These are phyloP conservation scores for Oncorhynchus mykiss DNA, from an alignment of 2,113 vertebrate genomes.

Conservation along the genomic window DNA sequence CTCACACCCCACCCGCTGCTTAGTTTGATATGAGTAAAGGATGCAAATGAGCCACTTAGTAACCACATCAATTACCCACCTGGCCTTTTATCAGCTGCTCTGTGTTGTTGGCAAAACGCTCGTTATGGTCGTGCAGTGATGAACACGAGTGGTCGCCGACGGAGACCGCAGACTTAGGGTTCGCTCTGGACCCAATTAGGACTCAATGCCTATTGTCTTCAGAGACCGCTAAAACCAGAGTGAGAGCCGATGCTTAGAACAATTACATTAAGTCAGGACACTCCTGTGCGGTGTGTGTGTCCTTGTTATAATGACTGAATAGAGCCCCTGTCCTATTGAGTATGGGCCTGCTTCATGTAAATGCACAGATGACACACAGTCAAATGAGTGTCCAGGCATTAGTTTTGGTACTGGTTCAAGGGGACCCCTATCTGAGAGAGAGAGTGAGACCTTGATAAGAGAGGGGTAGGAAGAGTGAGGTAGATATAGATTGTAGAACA, in stretches of 20 bases:
- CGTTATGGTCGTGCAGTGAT: slow-evolving; percentile 88
- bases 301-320: slow-evolving; percentile 2
- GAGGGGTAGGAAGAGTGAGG: slow-evolving; percentile 16
- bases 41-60: slow-evolving; percentile 98
- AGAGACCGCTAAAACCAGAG: slow-evolving; percentile 72
- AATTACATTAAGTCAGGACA: slow-evolving; percentile 74
- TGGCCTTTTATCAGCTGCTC: slow-evolving; percentile 91
- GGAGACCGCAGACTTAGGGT: slow-evolving; percentile 78
- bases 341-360: not conserved
- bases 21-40: slow-evolving; percentile 84
- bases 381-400: slow-evolving; percentile 5
- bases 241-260: slow-evolving; percentile 75
- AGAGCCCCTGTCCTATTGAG: not conserved
- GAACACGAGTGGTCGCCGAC: slow-evolving; percentile 80
- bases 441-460: slow-evolving; percentile 20
- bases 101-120: slow-evolving; percentile 93
- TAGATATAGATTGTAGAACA: slow-evolving; percentile 40
- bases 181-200: slow-evolving; percentile 97
- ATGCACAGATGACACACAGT: slow-evolving; percentile 14
- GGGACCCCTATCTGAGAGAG: slow-evolving; percentile 9
- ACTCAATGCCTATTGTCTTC: slow-evolving; percentile 71
- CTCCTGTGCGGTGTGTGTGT: slow-evolving; percentile 39
- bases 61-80: slow-evolving; percentile 98
- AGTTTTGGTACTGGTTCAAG: not conserved
- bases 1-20: slow-evolving; percentile 52